Evolutionary conservation across 2,888 invertebrate species (phyloP).

Genomic region (Zelleria hepariella): DNA sequence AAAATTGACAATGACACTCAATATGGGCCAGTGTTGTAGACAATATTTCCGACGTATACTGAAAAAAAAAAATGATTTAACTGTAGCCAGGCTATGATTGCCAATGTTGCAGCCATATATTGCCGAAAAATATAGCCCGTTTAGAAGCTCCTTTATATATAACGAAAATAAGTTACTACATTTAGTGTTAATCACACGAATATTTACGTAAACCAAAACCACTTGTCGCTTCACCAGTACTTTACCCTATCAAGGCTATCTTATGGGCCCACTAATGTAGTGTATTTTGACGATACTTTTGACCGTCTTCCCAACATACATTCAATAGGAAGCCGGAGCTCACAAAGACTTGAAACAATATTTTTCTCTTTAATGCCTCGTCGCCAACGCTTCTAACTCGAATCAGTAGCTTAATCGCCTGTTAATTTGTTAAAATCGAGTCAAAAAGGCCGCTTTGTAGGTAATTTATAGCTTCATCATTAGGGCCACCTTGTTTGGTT

Average conservation of each 20-base stretch:
- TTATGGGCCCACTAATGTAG: conserved; percentile 51
- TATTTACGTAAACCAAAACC: background rate
- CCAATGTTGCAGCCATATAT: too few species aligned
- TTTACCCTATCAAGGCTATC: conserved; percentile 43
- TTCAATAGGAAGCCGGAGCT: background rate
- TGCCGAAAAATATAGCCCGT: too few species aligned
- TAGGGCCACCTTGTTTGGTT: conserved; percentile 43
- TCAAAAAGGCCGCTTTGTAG: conserved; percentile 54
- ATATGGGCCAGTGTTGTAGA: too few species aligned
- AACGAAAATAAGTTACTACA: too few species aligned
- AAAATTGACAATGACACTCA: too few species aligned
- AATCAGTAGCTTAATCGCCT: conserved; percentile 68
- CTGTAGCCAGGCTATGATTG: too few species aligned
- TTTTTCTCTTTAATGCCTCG: conserved; percentile 18
- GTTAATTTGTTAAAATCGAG: conserved; percentile 66
- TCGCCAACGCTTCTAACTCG: conserved; percentile 41
- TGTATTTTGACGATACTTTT: background rate
- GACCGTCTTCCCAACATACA: background rate
- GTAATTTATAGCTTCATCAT: conserved; percentile 66
- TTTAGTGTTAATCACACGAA: too few species aligned
- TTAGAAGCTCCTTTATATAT: too few species aligned
- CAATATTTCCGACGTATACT: too few species aligned
- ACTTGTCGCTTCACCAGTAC: conserved; percentile 20
- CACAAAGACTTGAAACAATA: background rate
- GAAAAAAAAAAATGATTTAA: too few species aligned